A percentile compares a stretch with the other conserved stretches of the same genome.
phyloP scores from a whole-genome alignment of 2,797 vertebrate genomes.

The Urocyon cinereoargenteus region DNA sequence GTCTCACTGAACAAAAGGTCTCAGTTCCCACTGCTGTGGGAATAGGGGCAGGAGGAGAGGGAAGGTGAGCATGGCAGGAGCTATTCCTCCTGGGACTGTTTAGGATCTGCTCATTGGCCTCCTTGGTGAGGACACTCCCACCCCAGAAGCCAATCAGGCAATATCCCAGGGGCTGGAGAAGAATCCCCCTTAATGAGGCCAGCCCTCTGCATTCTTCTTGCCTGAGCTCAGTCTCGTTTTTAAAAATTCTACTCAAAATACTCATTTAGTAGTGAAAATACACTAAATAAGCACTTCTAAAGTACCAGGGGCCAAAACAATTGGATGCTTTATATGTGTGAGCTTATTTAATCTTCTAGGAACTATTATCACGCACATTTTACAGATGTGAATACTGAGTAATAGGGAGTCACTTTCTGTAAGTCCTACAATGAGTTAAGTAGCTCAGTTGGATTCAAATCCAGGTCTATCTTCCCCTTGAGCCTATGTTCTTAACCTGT shows the following conservation, averaged over 20 bases:
- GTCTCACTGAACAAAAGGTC: not conserved
- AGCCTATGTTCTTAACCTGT: not conserved
- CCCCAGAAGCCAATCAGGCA: not conserved
- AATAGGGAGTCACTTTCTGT: not conserved
- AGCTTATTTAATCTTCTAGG: constrained; percentile 29
- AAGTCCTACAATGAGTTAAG: not conserved
- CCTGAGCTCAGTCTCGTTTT: not conserved
- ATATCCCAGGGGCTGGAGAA: not conserved
- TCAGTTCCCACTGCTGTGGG: not conserved
- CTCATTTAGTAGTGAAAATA: not conserved
- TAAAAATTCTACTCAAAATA: constrained; percentile 16
- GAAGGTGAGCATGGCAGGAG: not conserved
- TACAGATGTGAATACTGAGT: constrained; percentile 1
- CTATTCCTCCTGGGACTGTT: not conserved
- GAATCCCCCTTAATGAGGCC: not conserved
- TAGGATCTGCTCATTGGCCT: not conserved
- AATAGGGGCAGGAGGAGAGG: not conserved
- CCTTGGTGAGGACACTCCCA: not conserved
- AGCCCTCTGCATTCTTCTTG: not conserved
- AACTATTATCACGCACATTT: not conserved
- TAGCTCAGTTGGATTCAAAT: not conserved
- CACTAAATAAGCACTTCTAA: not conserved
- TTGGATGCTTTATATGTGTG: not conserved
- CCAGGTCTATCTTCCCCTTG: not conserved
- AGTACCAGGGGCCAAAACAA: not conserved